Evolutionary conservation across 1,140 invertebrate species (phyloP), one percentile per base, ranked within the genome.

Genomic region (Bombus consobrinus): DNA sequence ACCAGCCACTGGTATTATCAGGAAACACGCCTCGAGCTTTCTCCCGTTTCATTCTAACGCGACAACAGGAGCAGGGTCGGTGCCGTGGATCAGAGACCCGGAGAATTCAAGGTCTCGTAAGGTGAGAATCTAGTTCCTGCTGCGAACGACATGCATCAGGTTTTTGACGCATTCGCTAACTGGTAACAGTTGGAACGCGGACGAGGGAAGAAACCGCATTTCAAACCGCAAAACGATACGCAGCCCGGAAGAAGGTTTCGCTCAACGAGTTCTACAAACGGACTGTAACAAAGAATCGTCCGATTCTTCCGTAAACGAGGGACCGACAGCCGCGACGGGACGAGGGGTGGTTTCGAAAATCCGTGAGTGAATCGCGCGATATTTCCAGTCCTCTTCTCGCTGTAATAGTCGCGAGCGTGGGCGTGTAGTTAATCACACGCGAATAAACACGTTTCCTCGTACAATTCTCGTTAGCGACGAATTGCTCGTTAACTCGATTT

Each of bases 181-280:
- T 41, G 32, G 18, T 32, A 79, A 71, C 83, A 84, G 83, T 76
- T 84, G 83, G 83, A 43, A 84, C 66, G 13, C 76, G 66, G 28
- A 28, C n/a, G 47, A 28, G 15, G 4, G 13, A n/a, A 32, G 28
- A 53, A 57, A 84, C 81, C 79, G 69, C 79, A 34, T 39, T 83
- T 53, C 32, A 37, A 75, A 75, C 81, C 82, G 43, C 73, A 68
- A 32, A 32, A 59, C 62, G 64, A 69, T 18, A 77, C 59, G 28
- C 39, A 57, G 47, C 64, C 41, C 32, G 80, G 69, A 43, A 34
- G 25, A 25, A 10, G 34, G 68, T 69, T 22, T 34, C 22, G 68
- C 4, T 10, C 9, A 22, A 25, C 15, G 34, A 81, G n/a, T 34
- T 64, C n/a, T 41, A 66, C n/a, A 22, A 53, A 53, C 9, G 13